Conservation (phyloP, 1,140 invertebrate species). For the Drosophila ambigua region DNA sequence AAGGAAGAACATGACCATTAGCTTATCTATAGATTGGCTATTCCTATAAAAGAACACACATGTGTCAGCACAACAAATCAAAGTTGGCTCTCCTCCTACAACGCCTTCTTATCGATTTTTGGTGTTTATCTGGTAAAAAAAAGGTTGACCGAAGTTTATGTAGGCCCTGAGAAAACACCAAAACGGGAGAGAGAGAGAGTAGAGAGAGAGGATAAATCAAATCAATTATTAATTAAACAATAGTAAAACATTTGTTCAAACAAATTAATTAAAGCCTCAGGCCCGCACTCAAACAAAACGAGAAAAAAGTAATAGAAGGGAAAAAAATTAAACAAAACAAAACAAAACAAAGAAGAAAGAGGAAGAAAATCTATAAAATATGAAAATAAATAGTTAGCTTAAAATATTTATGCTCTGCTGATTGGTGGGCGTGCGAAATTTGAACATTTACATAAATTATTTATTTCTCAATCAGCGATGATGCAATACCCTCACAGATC, state of each 20-base stretch:
- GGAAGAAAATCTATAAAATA: not conserved
- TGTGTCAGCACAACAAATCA: constrained; percentile 51
- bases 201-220: constrained; percentile 22
- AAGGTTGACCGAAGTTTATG: constrained; percentile 53
- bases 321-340: not conserved
- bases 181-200: not conserved
- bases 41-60: constrained; percentile 16
- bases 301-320: no score
- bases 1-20: constrained; percentile 39
- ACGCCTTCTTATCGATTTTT: constrained; percentile 34
- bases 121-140: constrained; percentile 29
- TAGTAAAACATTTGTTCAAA: constrained; percentile 46
- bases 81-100: constrained; percentile 24
- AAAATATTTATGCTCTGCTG: constrained; percentile 7
- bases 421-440: constrained; percentile 48
- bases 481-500: not conserved
- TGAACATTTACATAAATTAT: constrained; percentile 47
- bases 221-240: constrained; percentile 32
- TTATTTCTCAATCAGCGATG: constrained; percentile 24
- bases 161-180: constrained; percentile 22
- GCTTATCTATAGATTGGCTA: constrained; percentile 38
- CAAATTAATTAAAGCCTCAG: constrained; percentile 61
- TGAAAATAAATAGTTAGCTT: not conserved
- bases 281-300: constrained; percentile 30
- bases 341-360: no score